A percentile compares a stretch with the other conserved stretches of the same genome.
These are phyloP conservation scores for Labia minor DNA, from an alignment of 2,888 invertebrate genomes.

Conservation along the genomic window DNA sequence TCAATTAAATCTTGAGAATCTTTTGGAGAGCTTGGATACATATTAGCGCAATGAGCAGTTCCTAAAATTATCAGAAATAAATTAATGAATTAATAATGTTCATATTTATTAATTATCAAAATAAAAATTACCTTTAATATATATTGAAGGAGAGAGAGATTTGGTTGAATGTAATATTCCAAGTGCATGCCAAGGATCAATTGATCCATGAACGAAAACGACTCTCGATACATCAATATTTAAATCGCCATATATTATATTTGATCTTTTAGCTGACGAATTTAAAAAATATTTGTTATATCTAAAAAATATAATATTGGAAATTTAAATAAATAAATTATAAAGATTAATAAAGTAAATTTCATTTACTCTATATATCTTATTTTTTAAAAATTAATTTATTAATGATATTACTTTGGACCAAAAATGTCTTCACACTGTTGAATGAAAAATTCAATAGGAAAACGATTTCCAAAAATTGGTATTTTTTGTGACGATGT, in stretches of 20 bases:
- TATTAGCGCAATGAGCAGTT: constrained; percentile 90
- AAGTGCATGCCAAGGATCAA: constrained; percentile 81
- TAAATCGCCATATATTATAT: constrained; percentile 66
- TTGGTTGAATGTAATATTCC: constrained; percentile 53
- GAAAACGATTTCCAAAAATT: constrained; percentile 47
- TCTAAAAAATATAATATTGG: constrained; percentile 33
- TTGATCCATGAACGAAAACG: constrained; percentile 76
- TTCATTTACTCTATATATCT: too few species aligned
- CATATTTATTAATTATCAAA: neutral
- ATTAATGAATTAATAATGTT: neutral
- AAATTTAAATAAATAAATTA: too few species aligned
- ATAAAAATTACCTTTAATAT: constrained; percentile 50
- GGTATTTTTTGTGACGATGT: constrained; percentile 51
- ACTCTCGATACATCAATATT: constrained; percentile 59
- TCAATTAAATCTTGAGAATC: constrained; percentile 57
- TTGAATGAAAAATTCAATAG: constrained; percentile 35
- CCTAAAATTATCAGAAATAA: constrained; percentile 42
- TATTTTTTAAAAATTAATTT: neutral
- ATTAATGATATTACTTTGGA: constrained; percentile 23
- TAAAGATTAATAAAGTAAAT: too few species aligned
- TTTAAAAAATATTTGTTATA: constrained; percentile 52
- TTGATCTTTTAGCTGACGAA: constrained; percentile 56
- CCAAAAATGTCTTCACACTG: constrained; percentile 40
- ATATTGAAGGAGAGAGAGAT: constrained; percentile 54
- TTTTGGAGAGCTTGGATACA: constrained; percentile 62